Evolutionary conservation across 35 echinoderm and acorn worm species (phyloP), one percentile per base, ranked within the genome.

Genomic region (Ophioderma brevispina): DNA sequence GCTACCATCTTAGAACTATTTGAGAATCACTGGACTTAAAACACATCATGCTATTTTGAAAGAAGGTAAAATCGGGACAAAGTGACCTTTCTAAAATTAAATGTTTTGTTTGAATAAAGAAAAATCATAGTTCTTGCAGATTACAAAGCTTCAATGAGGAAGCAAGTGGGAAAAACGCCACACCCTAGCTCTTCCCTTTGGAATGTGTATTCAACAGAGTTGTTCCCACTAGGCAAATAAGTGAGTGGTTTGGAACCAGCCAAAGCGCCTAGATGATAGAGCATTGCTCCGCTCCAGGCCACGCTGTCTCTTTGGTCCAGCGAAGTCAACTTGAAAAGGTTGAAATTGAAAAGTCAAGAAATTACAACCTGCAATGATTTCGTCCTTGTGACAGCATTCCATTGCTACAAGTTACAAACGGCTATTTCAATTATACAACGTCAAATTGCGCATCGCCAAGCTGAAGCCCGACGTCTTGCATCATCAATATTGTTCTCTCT

Each of bases 261-360:
- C 28, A 70, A 70, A 70, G 59, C n/a, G n/a, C 17, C 59, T 70
- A 70, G 59, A 70, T 70, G 59, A 70, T 70, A 70, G 28, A 70
- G 23, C 59, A 70, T 70, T 70, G 59, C 3, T 70, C 15, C 59
- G 59, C 59, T 70, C 28, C 15, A 70, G 59, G 59, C 59, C 28
- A 70, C n/a, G 23, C 59, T 70, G 59, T 70, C 59, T 70, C 59
- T 70, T 70, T 70, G 59, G 59, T 70, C 59, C 59, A 70, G 59
- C 59, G 28, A 70, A 25, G 28, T 70, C 59, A 70, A 70, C 59
- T 25, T 70, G 59, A 70, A 70, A 70, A 70, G 59, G 59, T 70
- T 70, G 59, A 30, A 70, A 70, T 70, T 70, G 59, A 70, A 70
- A 70, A 46, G 59, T 70, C 59, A 70, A 70, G 59, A 70, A 70